phyloP scores from a whole-genome alignment of 2,797 vertebrate genomes.

The Cetoscarus ocellatus region DNA sequence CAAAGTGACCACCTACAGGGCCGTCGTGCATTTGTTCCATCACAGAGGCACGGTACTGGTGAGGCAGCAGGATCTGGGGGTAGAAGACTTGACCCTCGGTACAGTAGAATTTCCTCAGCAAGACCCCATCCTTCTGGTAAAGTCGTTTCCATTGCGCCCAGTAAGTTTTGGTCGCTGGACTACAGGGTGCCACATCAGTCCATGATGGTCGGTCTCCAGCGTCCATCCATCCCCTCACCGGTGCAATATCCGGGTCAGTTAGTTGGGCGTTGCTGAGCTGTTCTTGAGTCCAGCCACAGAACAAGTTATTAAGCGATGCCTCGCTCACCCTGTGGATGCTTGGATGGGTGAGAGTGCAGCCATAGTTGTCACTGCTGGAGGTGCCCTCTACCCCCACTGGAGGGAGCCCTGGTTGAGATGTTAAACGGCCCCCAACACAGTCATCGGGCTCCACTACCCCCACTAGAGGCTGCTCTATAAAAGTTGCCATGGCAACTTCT shows the following conservation, averaged over 20 bases:
- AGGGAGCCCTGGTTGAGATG: not conserved
- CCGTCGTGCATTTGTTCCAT: conserved; percentile 14
- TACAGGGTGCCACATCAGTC: conserved; percentile 6
- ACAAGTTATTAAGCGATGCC: not conserved
- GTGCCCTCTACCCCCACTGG: not conserved
- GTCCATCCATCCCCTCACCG: conserved; percentile 8
- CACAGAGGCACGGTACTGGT: not conserved
- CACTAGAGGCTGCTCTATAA: too few species aligned
- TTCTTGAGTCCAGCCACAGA: conserved; percentile 25
- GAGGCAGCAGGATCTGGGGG: conserved; percentile 21
- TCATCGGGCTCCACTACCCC: not conserved
- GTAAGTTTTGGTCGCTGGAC: conserved; percentile 20
- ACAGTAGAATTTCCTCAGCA: conserved; percentile 18
- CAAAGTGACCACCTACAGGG: conserved; percentile 46
- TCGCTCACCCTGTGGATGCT: conserved; percentile 6
- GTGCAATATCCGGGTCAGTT: conserved; percentile 16
- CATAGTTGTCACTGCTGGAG: too few species aligned
- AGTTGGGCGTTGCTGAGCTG: conserved; percentile 1
- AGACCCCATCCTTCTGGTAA: conserved; percentile 14
- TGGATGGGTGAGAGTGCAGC: too few species aligned
- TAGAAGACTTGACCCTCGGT: not conserved
- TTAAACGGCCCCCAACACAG: not conserved
- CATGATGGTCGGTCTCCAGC: not conserved
- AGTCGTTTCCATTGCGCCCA: conserved; percentile 35
- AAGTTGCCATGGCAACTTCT: too few species aligned